These are phyloP conservation scores for Mallateleia sp. DNA, from an alignment of 2,888 invertebrate species.

Conservation along the genomic window DNA sequence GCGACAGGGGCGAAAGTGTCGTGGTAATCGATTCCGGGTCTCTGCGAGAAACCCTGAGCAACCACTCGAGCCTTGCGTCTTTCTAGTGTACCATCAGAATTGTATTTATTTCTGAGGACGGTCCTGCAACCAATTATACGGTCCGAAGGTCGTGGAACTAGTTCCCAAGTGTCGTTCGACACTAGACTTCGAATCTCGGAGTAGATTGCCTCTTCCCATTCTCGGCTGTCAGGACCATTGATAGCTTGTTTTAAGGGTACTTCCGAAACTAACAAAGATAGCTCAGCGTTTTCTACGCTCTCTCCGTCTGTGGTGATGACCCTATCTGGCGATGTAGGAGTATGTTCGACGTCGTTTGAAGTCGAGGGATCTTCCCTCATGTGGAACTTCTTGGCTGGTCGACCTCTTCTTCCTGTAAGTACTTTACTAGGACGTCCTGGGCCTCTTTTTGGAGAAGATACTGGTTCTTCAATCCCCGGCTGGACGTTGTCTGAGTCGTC, in stretches of 20 bases:
- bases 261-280: neutral
- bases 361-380: neutral
- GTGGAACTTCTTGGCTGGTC: constrained; percentile 44
- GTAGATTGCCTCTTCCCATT: constrained; percentile 28
- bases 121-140: constrained; percentile 3
- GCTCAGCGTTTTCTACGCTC: neutral
- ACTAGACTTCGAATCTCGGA: constrained; percentile 32
- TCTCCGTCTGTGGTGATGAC: neutral
- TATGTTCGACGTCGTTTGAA: neutral
- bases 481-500: neutral
- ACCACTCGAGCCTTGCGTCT: neutral
- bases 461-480: neutral
- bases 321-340: neutral
- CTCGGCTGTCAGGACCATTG: neutral
- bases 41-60: constrained; percentile 61
- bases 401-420: constrained; percentile 29
- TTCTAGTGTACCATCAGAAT: neutral
- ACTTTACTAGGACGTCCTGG: constrained; percentile 42
- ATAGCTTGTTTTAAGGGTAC: neutral
- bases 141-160: constrained; percentile 39
- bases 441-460: constrained; percentile 7
- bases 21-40: constrained; percentile 68
- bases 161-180: constrained; percentile 56
- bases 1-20: constrained; percentile 54
- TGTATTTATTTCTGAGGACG: neutral